Conservation (phyloP, 2,113 vertebrate species). For the Buteo buteo region DNA sequence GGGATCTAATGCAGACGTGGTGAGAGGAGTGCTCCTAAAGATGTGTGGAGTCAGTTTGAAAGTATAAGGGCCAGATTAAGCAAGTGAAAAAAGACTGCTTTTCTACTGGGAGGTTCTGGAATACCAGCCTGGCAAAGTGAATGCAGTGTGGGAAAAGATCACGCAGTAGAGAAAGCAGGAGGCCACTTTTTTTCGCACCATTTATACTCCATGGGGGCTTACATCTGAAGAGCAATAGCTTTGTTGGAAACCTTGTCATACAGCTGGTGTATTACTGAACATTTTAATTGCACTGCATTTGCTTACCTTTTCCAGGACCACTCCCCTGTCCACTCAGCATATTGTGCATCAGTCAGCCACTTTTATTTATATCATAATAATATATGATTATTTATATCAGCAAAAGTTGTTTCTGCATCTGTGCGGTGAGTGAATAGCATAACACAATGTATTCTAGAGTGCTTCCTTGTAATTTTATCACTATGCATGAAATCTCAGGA, state of each 20-base stretch:
- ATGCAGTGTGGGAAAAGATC: not conserved
- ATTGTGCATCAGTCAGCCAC: not conserved
- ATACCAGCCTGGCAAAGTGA: not conserved
- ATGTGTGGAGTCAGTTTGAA: not conserved
- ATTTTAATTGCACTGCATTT: not conserved
- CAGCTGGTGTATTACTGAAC: not conserved
- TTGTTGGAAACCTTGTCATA: not conserved
- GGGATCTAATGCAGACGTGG: not conserved
- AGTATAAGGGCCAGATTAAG: not conserved
- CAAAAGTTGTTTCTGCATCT: not conserved
- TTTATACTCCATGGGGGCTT: not conserved
- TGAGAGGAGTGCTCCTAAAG: not conserved
- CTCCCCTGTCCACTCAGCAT: not conserved
- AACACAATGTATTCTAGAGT: not conserved
- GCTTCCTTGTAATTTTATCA: not conserved
- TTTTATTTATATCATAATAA: not conserved
- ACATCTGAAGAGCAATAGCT: not conserved
- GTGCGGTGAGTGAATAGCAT: not conserved
- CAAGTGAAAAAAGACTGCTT: not conserved
- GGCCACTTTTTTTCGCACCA: not conserved
- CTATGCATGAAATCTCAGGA: not conserved
- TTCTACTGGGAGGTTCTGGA: not conserved
- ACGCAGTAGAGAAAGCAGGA: not conserved
- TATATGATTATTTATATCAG: not conserved
- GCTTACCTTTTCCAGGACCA: not conserved